These are phyloP conservation scores for Leucophora obtusa DNA, from an alignment of 2,888 invertebrate species.

Conservation along the genomic window DNA sequence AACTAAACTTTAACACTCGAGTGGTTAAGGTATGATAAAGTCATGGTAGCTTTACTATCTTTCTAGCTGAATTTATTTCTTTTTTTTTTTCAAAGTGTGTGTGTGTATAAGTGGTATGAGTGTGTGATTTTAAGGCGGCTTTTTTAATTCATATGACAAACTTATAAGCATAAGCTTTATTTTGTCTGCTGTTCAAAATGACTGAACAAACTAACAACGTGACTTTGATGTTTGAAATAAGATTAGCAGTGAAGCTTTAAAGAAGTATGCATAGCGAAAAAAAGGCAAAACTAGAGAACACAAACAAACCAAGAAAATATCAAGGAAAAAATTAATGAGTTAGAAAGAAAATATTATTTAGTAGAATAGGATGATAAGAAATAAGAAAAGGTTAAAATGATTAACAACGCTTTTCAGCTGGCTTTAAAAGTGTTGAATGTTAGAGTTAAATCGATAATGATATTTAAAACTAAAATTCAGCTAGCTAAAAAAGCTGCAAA, in stretches of 20 bases:
- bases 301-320: slow-evolving; percentile 37
- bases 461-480: slow-evolving; percentile 18
- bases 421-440: slow-evolving; percentile 28
- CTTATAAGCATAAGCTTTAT: slow-evolving; percentile 57
- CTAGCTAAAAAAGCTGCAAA: slow-evolving; percentile 15
- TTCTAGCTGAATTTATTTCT: slow-evolving; percentile 45
- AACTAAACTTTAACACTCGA: slow-evolving; percentile 66
- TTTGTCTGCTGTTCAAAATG: slow-evolving; percentile 44
- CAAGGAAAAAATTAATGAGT: slow-evolving; percentile 52
- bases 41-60: slow-evolving; percentile 53
- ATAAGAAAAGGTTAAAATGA: slow-evolving; percentile 43
- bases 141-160: slow-evolving; percentile 64
- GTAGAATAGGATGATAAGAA: slow-evolving; percentile 8
- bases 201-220: slow-evolving; percentile 68
- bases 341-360: slow-evolving; percentile 63
- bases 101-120: slow-evolving; percentile 16
- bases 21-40: slow-evolving; percentile 62
- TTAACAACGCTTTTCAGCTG: slow-evolving; percentile 46
- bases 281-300: neutral
- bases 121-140: slow-evolving; percentile 64
- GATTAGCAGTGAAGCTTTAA: slow-evolving; percentile 69
- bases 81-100: slow-evolving; percentile 12
- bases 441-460: neutral
- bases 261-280: neutral
- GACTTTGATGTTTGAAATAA: slow-evolving; percentile 72